A percentile compares a stretch with the other conserved stretches of the same genome.
Conservation (phyloP, 2,888 invertebrate genomes). For the Brachypalpus laphriformis region DNA sequence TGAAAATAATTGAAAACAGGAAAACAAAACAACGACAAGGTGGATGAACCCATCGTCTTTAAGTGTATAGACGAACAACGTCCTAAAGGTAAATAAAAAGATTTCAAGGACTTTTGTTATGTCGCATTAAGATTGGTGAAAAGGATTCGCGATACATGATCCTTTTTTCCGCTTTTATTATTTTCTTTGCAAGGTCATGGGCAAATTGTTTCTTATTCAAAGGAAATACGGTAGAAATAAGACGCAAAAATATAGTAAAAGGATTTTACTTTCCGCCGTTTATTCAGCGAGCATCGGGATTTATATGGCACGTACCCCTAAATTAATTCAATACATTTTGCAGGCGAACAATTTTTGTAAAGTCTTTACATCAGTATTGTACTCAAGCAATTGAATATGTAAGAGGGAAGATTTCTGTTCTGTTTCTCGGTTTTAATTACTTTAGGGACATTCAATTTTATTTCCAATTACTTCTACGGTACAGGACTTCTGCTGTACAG, state of each 20-base stretch:
- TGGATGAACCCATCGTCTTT: conserved; percentile 48
- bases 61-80: neutral
- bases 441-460: too few species aligned
- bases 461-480: too few species aligned
- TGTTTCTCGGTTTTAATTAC: too few species aligned
- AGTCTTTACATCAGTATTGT: neutral
- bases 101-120: conserved; percentile 63
- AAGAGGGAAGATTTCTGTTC: too few species aligned
- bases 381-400: too few species aligned
- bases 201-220: conserved; percentile 43
- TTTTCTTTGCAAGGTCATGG: conserved; percentile 54
- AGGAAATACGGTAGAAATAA: conserved; percentile 35
- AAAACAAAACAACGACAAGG: conserved; percentile 45
- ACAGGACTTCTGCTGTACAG: too few species aligned
- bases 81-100: conserved; percentile 45
- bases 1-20: conserved; percentile 46
- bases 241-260: conserved; percentile 3
- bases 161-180: conserved; percentile 44
- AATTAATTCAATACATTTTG: neutral
- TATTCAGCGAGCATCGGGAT: neutral
- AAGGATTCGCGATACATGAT: conserved; percentile 59
- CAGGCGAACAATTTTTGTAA: neutral
- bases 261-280: neutral
- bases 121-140: conserved; percentile 54
- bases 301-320: neutral